Conservation (phyloP, 2,888 invertebrate species). For the Nemurella pictetii region DNA sequence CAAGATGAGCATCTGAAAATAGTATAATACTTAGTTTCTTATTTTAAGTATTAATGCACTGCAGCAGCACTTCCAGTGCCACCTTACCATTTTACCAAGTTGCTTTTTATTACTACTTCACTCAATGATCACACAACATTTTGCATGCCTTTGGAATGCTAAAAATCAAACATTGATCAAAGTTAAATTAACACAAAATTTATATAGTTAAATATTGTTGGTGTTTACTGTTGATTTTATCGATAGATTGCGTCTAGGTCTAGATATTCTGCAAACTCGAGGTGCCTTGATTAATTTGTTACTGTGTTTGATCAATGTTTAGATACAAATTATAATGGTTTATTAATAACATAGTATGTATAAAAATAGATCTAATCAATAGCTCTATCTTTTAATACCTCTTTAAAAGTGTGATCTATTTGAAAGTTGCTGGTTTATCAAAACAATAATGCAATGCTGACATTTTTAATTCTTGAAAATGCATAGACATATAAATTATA, state of each 20-base stretch:
- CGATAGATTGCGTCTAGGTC: too few species aligned
- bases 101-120: conserved; percentile 30
- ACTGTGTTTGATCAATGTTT: neutral
- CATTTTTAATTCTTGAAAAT: too few species aligned
- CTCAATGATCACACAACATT: conserved; percentile 3
- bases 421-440: neutral
- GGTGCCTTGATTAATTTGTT: too few species aligned
- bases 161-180: conserved; percentile 20
- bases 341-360: neutral
- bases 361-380: neutral
- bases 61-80: conserved; percentile 23
- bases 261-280: too few species aligned
- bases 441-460: neutral
- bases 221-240: too few species aligned
- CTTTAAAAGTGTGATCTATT: neutral
- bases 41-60: conserved; percentile 36
- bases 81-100: conserved; percentile 15
- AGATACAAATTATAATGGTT: neutral
- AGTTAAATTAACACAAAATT: neutral
- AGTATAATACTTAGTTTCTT: conserved; percentile 25
- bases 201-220: too few species aligned
- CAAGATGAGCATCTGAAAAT: neutral
- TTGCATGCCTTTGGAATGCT: conserved; percentile 27
- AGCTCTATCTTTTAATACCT: neutral
- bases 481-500: neutral